Evolutionary conservation across 2,888 invertebrate species (phyloP).

Genomic region (Heliconius ismenius): DNA sequence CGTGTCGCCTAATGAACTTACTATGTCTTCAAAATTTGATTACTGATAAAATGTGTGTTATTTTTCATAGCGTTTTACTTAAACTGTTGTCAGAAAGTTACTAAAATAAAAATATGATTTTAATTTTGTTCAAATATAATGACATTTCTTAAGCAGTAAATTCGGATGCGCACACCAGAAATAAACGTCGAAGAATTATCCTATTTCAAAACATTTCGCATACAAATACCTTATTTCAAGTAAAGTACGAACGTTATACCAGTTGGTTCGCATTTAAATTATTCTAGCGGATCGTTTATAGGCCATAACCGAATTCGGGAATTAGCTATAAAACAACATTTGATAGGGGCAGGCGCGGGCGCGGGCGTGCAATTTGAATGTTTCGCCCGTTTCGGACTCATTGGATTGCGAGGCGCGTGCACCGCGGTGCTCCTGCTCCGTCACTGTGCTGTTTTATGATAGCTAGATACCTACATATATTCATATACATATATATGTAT

Average conservation of each 20-base stretch:
- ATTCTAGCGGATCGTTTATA: slow-evolving; percentile 82
- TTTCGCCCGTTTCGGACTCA: slow-evolving; percentile 75
- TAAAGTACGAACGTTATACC: slow-evolving; percentile 81
- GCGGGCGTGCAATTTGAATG: slow-evolving; percentile 76
- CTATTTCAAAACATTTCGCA: slow-evolving; percentile 81
- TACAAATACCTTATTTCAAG: slow-evolving; percentile 81
- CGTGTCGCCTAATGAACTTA: slow-evolving; percentile 53
- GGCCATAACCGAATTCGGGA: slow-evolving; percentile 83
- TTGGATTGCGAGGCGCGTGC: slow-evolving; percentile 77
- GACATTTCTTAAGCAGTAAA: slow-evolving; percentile 1
- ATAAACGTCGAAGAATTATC: slow-evolving; percentile 74
- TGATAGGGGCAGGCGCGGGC: slow-evolving; percentile 81
- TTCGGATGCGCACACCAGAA: slow-evolving; percentile 54
- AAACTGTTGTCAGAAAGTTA: background rate
- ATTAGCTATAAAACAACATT: slow-evolving; percentile 83
- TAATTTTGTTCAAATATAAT: background rate
- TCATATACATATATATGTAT: background rate
- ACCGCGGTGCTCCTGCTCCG: slow-evolving; percentile 47
- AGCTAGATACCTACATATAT: slow-evolving; percentile 1
- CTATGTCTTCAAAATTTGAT: slow-evolving; percentile 44
- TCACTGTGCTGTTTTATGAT: slow-evolving; percentile 35
- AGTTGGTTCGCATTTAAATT: slow-evolving; percentile 81
- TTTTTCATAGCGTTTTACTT: background rate
- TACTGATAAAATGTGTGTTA: slow-evolving; percentile 40
- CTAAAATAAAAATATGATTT: background rate